These are phyloP conservation scores for Liopterus haemorrhoidalis DNA, from an alignment of 2,888 invertebrate species.

Conservation along the genomic window DNA sequence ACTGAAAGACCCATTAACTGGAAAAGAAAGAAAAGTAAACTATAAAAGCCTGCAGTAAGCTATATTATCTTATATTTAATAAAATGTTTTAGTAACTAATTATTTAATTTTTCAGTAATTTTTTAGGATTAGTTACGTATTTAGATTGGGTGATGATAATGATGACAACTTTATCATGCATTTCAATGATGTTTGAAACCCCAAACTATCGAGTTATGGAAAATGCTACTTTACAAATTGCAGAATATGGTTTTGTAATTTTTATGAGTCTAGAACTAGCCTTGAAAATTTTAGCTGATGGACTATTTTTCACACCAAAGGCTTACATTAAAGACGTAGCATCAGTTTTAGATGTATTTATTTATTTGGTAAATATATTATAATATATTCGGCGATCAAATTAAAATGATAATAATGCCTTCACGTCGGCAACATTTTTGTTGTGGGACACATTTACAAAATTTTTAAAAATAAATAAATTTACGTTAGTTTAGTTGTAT, in stretches of 20 bases:
- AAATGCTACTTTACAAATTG: constrained; percentile 84
- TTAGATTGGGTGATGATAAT: constrained; percentile 99
- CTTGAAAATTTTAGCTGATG: constrained; percentile 94
- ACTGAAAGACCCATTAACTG: constrained; percentile 88
- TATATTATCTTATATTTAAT: not conserved
- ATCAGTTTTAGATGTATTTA: constrained; percentile 93
- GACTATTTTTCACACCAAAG: constrained; percentile 97
- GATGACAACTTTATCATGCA: constrained; percentile 92
- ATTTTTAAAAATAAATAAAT: too few relatives aligned
- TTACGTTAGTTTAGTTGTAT: too few relatives aligned
- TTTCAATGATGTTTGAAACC: constrained; percentile 99
- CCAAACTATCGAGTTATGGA: constrained; percentile 92
- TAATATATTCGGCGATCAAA: not conserved
- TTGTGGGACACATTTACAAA: too few relatives aligned
- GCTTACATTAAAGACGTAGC: constrained; percentile 97
- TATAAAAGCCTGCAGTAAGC: constrained; percentile 96
- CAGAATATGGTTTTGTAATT: constrained; percentile 96
- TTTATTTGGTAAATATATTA: constrained; percentile 75
- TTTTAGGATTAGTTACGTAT: constrained; percentile 95
- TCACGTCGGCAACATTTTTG: too few relatives aligned
- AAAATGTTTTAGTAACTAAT: constrained; percentile 4
- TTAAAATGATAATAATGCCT: too few relatives aligned
- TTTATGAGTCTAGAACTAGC: constrained; percentile 96
- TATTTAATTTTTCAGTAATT: constrained; percentile 63
- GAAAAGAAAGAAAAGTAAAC: constrained; percentile 93